Conservation (phyloP, 2,113 vertebrate genomes). For the Puffinus mauretanicus region DNA sequence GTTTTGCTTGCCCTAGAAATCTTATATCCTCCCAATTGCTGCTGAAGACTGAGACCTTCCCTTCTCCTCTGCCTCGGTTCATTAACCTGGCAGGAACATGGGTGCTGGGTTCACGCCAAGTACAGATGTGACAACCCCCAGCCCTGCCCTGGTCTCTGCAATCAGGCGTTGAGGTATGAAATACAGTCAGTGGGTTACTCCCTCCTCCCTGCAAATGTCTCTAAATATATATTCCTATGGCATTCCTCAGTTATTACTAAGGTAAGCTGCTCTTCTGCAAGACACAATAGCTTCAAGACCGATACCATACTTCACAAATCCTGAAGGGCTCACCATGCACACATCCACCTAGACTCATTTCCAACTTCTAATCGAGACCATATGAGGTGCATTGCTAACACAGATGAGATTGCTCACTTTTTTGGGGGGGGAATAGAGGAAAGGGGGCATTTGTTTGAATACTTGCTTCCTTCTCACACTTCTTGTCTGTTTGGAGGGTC, state of each 20-base stretch:
- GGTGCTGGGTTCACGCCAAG: background rate
- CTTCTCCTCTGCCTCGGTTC: background rate
- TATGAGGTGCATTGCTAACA: background rate
- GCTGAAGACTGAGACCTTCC: background rate
- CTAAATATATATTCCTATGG: background rate
- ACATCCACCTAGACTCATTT: background rate
- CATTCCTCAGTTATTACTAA: constrained; percentile 4
- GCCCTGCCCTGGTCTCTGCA: background rate
- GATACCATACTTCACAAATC: background rate
- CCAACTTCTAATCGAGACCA: background rate
- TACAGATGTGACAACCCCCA: constrained; percentile 3
- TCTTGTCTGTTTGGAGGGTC: background rate
- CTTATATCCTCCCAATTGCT: background rate
- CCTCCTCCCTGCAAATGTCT: background rate
- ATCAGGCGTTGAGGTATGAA: background rate
- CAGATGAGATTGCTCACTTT: background rate
- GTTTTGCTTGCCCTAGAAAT: background rate
- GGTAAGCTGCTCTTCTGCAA: background rate
- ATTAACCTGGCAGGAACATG: background rate
- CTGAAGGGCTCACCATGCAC: background rate
- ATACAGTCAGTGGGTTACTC: background rate
- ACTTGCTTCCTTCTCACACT: background rate
- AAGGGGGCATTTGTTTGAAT: background rate
- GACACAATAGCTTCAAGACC: background rate
- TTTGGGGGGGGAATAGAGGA: background rate